Conservation (phyloP, 2,797 vertebrate genomes). For the Hemitrygon akajei region DNA sequence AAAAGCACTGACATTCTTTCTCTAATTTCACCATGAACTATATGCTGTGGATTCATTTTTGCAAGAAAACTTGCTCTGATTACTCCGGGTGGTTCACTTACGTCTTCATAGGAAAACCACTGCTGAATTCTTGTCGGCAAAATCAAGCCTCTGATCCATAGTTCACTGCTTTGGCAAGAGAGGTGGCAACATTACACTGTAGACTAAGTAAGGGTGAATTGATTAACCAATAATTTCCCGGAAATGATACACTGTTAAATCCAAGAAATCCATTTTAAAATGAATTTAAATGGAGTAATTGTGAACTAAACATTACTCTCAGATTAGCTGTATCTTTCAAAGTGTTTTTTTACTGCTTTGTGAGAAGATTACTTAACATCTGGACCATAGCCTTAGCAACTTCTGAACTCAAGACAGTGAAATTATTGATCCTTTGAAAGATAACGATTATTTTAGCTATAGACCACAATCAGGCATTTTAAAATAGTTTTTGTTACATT, state of each 20-base stretch:
- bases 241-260: neutral
- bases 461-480: neutral
- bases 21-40: neutral
- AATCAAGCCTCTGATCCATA: neutral
- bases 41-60: neutral
- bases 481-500: neutral
- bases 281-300: neutral
- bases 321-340: neutral
- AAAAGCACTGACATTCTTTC: neutral
- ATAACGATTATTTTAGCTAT: neutral
- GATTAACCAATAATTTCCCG: neutral
- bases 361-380: constrained; percentile 13
- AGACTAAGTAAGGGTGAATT: neutral
- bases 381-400: neutral
- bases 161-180: neutral
- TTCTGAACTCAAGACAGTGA: neutral
- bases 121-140: neutral
- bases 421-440: constrained; percentile 5
- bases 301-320: neutral
- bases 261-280: neutral
- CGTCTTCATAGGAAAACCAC: neutral
- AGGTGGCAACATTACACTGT: neutral
- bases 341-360: neutral
- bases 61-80: neutral
- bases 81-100: neutral